Evolutionary conservation across 2,113 vertebrate genomes (phyloP).

Genomic region (Lophochroa leadbeateri): DNA sequence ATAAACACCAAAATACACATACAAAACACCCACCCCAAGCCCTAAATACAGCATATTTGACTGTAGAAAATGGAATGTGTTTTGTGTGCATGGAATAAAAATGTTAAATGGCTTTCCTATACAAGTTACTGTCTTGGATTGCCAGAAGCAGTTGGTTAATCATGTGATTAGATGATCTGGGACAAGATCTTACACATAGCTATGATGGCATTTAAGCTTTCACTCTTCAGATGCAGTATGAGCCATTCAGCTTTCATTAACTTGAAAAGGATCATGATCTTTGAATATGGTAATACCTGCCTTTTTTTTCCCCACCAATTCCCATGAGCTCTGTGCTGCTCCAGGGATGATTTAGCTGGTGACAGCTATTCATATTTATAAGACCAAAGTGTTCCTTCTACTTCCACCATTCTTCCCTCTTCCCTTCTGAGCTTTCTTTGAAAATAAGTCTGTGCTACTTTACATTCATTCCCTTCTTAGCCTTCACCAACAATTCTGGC

Average conservation of each 20-base stretch:
- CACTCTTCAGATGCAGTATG: background rate
- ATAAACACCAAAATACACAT: background rate
- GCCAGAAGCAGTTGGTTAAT: background rate
- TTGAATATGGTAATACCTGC: background rate
- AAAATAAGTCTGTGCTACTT: background rate
- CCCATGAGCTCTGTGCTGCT: background rate
- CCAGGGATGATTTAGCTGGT: background rate
- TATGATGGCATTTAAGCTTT: background rate
- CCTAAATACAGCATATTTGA: background rate
- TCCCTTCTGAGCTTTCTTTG: background rate
- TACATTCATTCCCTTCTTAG: background rate
- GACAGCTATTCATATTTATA: background rate
- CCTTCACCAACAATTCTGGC: background rate
- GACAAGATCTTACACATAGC: background rate
- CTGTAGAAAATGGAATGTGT: background rate
- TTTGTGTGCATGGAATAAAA: background rate
- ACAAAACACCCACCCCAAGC: background rate
- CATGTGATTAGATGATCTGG: background rate
- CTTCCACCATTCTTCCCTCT: background rate
- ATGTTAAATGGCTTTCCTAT: background rate
- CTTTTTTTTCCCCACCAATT: background rate
- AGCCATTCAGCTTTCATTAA: background rate
- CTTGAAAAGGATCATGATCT: background rate
- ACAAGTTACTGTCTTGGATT: background rate
- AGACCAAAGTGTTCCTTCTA: background rate